Percentiles rank a stretch among this genome's conserved stretches.
Evolutionary conservation across 2,797 vertebrate species (phyloP).

Genomic region (Scolopax bukidnonensis): DNA sequence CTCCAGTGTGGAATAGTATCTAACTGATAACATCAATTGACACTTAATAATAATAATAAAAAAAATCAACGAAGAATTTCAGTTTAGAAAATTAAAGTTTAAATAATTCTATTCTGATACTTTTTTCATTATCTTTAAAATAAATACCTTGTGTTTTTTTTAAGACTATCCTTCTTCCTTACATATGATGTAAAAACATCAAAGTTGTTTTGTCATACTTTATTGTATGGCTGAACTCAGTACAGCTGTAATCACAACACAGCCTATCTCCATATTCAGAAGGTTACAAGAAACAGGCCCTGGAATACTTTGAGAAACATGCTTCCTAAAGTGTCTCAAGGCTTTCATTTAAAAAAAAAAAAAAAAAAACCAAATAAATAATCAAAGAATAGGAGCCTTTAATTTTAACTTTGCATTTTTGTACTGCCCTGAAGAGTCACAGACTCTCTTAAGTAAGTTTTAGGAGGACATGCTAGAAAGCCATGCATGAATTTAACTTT

Average conservation of each 20-base stretch:
- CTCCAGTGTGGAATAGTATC: background rate
- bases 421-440: background rate
- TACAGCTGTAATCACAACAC: background rate
- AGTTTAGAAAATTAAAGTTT: background rate
- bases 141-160: background rate
- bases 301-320: background rate
- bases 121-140: background rate
- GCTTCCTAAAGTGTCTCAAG: background rate
- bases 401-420: background rate
- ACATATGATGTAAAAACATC: background rate
- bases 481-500: background rate
- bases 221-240: background rate
- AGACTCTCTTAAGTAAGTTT: background rate
- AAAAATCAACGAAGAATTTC: background rate
- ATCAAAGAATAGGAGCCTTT: background rate
- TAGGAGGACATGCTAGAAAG: background rate
- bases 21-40: background rate
- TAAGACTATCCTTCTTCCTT: background rate
- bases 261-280: background rate
- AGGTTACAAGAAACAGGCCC: background rate
- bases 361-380: background rate
- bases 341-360: background rate
- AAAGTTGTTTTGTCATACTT: background rate
- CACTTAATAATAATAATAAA: background rate
- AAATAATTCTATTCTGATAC: background rate